Evolutionary conservation across 1,140 invertebrate genomes (phyloP), one percentile per base, ranked within the genome.

Genomic region (Gonioctena quinquepunctata): DNA sequence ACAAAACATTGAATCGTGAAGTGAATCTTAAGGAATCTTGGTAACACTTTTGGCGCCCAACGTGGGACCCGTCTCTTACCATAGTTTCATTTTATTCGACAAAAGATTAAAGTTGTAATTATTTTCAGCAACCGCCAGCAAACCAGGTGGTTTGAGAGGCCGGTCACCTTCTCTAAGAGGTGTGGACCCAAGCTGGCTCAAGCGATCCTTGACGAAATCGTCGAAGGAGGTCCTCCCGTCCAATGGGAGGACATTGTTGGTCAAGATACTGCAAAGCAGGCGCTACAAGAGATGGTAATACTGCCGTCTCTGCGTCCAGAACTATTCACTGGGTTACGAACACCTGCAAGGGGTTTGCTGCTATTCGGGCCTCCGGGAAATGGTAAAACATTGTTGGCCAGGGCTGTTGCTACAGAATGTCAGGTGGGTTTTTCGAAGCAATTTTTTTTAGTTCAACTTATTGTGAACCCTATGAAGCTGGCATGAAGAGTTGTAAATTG

Each of bases 281-380:
- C 96, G 0, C 87, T 99, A 6, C 94, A 97, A 83, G 97, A 99
- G 85, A 98, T 99, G 90, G 96, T 99, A 3, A 96, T 99, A 19
- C 87, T 97, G 76, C 97, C 97, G 5, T 94, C 97, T 21, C 84
- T 98, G n/a, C 86, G 97, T 77, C 97, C 97, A 22, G 96, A 95
- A 83, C 86, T 99, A 25, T 99, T 99, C 81, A 98, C 95, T 8
- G 97, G 97, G 21, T 83, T 98, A 13, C 86, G 94, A 76, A 84
- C 86, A 16, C 98, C 98, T 3, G 93, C 96, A 0, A 92, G 95
- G 84, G 98, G 97, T 21, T 83, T 99, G 5, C 85, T 99, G 1
- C 83, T 99, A 0, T 99, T 99, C 86, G 97, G 98, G 19, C 96
- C 97, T 8, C 96, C 96, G 22, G 96, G 95, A 0, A 87, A 87